These are phyloP conservation scores for Centruroides sculpturatus DNA, from an alignment of 1,140 invertebrate species.

Conservation along the genomic window DNA sequence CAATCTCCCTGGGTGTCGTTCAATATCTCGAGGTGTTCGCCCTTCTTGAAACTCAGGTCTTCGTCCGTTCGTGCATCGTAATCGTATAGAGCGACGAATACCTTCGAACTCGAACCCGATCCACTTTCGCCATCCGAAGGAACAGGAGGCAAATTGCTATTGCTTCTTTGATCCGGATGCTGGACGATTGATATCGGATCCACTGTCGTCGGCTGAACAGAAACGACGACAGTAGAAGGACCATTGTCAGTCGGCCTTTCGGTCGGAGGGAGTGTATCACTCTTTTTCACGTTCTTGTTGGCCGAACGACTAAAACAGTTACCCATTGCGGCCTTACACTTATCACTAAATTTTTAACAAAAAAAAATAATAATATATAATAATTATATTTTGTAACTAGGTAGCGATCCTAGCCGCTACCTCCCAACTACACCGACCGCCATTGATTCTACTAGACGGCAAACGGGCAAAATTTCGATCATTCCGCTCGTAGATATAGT, in stretches of 20 bases:
- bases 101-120: conserved; percentile 28
- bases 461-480: no score
- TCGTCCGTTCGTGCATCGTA: conserved; percentile 98
- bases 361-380: not conserved
- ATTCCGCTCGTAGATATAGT: no score
- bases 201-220: not conserved
- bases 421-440: no score
- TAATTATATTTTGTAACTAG: no score
- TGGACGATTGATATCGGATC: no score
- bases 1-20: conserved; percentile 99
- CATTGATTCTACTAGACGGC: no score
- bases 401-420: no score
- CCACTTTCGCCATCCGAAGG: conserved; percentile 5
- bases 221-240: conserved; percentile 2
- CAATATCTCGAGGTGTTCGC: conserved; percentile 93
- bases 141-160: conserved; percentile 6
- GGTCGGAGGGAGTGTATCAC: not conserved
- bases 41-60: conserved; percentile 95
- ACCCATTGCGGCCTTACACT: conserved; percentile 4
- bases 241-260: conserved; percentile 13
- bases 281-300: conserved; percentile 11
- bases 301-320: conserved; percentile 14
- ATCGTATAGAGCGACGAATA: conserved; percentile 95
- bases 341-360: not conserved
- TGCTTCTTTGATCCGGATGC: no score